Evolutionary conservation across 2,888 invertebrate species (phyloP).

Genomic region (Cheilosia pagana): DNA sequence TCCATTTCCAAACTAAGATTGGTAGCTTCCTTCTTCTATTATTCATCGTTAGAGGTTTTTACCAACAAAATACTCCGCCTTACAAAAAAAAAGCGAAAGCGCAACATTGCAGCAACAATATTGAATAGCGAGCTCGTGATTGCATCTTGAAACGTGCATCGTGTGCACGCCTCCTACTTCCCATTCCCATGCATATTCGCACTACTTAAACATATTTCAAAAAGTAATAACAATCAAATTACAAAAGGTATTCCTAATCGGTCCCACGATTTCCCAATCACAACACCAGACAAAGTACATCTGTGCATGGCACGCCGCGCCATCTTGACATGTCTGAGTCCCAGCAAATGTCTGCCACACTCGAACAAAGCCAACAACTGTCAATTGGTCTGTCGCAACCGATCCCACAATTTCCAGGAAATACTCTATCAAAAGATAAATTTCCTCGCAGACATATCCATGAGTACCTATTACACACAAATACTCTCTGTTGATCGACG

Average conservation of each 20-base stretch:
- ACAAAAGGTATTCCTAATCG: slow-evolving; percentile 49
- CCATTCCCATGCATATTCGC: slow-evolving; percentile 19
- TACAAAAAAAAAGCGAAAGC: background rate
- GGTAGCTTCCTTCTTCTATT: too few species aligned
- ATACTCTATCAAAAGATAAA: slow-evolving; percentile 10
- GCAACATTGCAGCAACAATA: background rate
- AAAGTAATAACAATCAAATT: slow-evolving; percentile 52
- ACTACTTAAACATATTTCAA: slow-evolving; percentile 23
- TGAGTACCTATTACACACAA: background rate
- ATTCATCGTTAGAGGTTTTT: too few species aligned
- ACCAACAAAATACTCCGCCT: too few species aligned
- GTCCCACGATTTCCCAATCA: slow-evolving; percentile 59
- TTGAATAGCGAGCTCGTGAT: slow-evolving; percentile 13
- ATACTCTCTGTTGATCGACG: background rate
- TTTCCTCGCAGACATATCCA: slow-evolving; percentile 21
- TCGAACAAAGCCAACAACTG: slow-evolving; percentile 9
- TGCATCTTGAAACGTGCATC: slow-evolving; percentile 46
- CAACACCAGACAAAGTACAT: slow-evolving; percentile 1
- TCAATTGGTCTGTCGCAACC: background rate
- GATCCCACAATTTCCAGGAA: slow-evolving; percentile 51
- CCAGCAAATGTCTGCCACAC: slow-evolving; percentile 5
- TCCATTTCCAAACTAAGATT: too few species aligned
- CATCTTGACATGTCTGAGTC: background rate
- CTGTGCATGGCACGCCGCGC: background rate
- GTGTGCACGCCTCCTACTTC: slow-evolving; percentile 38